Evolutionary conservation across 2,797 vertebrate species (phyloP).

Genomic region (Stomatorhinus walkeri): DNA sequence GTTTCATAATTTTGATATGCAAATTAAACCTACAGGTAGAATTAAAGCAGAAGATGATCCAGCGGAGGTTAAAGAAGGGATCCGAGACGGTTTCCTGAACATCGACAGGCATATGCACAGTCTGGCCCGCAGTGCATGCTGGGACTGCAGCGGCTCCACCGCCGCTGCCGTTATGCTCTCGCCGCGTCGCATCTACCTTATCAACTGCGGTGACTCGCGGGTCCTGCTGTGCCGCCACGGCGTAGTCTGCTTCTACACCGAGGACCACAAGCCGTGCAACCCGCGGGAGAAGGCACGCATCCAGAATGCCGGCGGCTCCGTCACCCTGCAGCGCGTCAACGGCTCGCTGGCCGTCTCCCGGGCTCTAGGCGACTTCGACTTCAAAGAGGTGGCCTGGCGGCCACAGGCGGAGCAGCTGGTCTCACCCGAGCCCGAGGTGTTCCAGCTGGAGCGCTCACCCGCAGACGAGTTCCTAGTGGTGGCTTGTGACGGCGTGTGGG

Average conservation of each 20-base stretch:
- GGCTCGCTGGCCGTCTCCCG: conserved; percentile 74
- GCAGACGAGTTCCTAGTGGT: conserved; percentile 70
- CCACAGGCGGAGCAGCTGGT: conserved; percentile 61
- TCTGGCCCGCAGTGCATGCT: conserved; percentile 52
- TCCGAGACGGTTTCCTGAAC: conserved; percentile 57
- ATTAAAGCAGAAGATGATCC: conserved; percentile 50
- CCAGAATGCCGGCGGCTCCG: conserved; percentile 29
- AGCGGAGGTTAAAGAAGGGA: conserved; percentile 59
- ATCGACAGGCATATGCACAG: conserved; percentile 65
- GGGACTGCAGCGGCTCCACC: conserved; percentile 60
- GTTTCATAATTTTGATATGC: background rate
- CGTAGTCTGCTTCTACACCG: conserved; percentile 66
- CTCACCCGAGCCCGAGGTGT: conserved; percentile 57
- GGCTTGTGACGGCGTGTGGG: conserved; percentile 76
- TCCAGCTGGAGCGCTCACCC: conserved; percentile 53
- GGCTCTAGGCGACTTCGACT: conserved; percentile 71
- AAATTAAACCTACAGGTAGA: conserved; percentile 34
- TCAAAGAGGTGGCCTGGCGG: conserved; percentile 71
- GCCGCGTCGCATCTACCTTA: conserved; percentile 58
- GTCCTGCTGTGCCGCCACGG: conserved; percentile 59
- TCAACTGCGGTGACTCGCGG: conserved; percentile 71
- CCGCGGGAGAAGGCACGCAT: conserved; percentile 71
- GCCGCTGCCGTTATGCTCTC: conserved; percentile 59
- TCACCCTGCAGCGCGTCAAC: conserved; percentile 65
- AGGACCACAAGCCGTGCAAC: conserved; percentile 72